Evolutionary conservation across 2,113 vertebrate species (phyloP).

Genomic region (Lanius ludovicianus): DNA sequence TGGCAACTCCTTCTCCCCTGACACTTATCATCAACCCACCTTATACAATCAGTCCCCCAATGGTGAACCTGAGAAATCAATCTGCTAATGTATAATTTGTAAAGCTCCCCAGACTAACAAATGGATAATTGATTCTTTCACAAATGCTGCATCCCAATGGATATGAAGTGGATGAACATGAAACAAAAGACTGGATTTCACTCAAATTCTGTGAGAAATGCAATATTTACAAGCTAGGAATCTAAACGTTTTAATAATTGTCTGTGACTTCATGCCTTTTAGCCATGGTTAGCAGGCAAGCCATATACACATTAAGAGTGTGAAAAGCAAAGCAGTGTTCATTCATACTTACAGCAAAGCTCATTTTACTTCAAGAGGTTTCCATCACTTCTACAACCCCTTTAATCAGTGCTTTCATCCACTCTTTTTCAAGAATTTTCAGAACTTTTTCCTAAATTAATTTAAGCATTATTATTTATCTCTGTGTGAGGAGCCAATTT

Average conservation of each 20-base stretch:
- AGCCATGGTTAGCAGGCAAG: slow-evolving; percentile 43
- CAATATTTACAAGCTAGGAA: slow-evolving; percentile 45
- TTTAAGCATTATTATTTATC: not conserved
- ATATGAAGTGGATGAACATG: slow-evolving; percentile 66
- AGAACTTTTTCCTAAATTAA: not conserved
- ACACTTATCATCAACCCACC: slow-evolving; percentile 75
- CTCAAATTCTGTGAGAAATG: slow-evolving; percentile 45
- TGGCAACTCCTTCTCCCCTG: slow-evolving; percentile 73
- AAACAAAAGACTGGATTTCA: slow-evolving; percentile 58
- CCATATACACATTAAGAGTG: slow-evolving; percentile 12
- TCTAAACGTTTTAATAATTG: slow-evolving; percentile 30
- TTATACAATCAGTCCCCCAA: slow-evolving; percentile 69
- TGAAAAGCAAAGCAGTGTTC: slow-evolving; percentile 68
- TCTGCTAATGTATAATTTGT: slow-evolving; percentile 87
- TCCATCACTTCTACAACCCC: not conserved
- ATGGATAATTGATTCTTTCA: slow-evolving; percentile 86
- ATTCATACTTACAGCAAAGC: slow-evolving; percentile 17
- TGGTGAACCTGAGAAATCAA: slow-evolving; percentile 81
- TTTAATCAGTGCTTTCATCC: not conserved
- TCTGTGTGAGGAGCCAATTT: not conserved
- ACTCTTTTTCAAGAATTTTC: not conserved
- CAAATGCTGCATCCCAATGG: slow-evolving; percentile 79
- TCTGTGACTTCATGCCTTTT: slow-evolving; percentile 50
- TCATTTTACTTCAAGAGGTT: slow-evolving; percentile 23
- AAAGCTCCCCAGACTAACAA: slow-evolving; percentile 82